Percentiles rank a stretch among this genome's conserved stretches.
Conservation (phyloP, 2,888 invertebrate species). For the Mesorhabditis spiculigera region DNA sequence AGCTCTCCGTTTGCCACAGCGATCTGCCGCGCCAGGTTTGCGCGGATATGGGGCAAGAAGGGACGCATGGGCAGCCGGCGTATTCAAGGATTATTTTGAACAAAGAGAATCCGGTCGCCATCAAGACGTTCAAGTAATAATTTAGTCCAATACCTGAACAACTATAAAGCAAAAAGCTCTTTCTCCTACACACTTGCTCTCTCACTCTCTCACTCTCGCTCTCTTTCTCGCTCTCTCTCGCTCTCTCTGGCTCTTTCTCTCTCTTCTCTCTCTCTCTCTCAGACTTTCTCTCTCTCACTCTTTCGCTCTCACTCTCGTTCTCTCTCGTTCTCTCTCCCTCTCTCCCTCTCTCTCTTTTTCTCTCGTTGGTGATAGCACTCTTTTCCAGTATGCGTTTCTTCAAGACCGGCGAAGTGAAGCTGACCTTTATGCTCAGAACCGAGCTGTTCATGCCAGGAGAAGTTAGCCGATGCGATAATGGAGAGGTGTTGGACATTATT, state of each 20-base stretch:
- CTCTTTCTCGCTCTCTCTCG: no score
- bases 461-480: not conserved
- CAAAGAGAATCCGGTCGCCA: slow-evolving; percentile 21
- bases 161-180: no score
- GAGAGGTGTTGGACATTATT: not conserved
- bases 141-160: not conserved
- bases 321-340: no score
- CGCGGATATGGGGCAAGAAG: slow-evolving; percentile 34
- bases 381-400: slow-evolving; percentile 33
- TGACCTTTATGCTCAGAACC: slow-evolving; percentile 29
- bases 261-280: no score
- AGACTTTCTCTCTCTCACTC: no score
- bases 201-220: no score
- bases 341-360: no score
- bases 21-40: slow-evolving; percentile 35
- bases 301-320: no score
- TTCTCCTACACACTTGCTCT: not conserved
- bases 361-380: slow-evolving; percentile 10
- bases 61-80: slow-evolving; percentile 27
- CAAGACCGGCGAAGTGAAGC: slow-evolving; percentile 22
- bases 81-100: slow-evolving; percentile 37
- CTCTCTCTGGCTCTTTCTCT: no score
- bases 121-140: slow-evolving; percentile 30
- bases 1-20: slow-evolving; percentile 32
- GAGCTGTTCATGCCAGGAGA: not conserved